A percentile compares a stretch with the other conserved stretches of the same genome.
phyloP scores from a whole-genome alignment of 1,140 invertebrate genomes.

The Drosophila nigromelanica region DNA sequence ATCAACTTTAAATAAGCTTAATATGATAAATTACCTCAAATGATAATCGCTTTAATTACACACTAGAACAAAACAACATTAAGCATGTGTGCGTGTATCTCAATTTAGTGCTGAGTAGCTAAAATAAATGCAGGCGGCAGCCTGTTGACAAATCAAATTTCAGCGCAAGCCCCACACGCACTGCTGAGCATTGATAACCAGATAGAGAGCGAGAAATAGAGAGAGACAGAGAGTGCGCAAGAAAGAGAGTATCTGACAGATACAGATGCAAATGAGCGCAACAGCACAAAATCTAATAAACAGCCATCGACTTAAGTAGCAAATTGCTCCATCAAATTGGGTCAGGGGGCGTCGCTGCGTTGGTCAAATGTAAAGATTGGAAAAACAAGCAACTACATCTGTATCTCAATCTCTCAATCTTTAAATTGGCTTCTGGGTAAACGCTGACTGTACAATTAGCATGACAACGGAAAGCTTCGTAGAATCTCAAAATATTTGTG shows the following conservation, averaged over 20 bases:
- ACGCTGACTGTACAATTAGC: conserved; percentile 32
- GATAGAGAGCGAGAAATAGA: background rate
- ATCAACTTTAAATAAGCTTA: conserved; percentile 52
- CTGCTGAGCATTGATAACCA: background rate
- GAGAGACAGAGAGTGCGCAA: background rate
- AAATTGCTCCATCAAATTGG: conserved; percentile 75
- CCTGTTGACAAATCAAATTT: conserved; percentile 58
- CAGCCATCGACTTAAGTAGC: conserved; percentile 48
- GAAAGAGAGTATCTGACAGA: conserved; percentile 35
- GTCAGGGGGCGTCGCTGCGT: conserved; percentile 53
- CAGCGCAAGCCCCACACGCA: conserved; percentile 14
- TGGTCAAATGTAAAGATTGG: conserved; percentile 42
- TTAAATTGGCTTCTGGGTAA: conserved; percentile 27
- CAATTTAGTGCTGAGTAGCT: conserved; percentile 32
- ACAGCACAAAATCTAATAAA: conserved; percentile 72
- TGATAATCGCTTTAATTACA: conserved; percentile 70
- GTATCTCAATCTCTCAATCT: conserved; percentile 27
- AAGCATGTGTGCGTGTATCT: conserved; percentile 37
- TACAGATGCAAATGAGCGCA: conserved; percentile 65
- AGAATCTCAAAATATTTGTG: conserved; percentile 22
- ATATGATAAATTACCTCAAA: conserved; percentile 57
- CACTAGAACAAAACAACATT: conserved; percentile 58
- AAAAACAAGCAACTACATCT: conserved; percentile 22
- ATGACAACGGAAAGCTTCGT: conserved; percentile 30
- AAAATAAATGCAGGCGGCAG: conserved; percentile 38